Evolutionary conservation across 2,113 vertebrate genomes (phyloP), one percentile per base, ranked within the genome.

Genomic region (Paedocypris sp.): DNA sequence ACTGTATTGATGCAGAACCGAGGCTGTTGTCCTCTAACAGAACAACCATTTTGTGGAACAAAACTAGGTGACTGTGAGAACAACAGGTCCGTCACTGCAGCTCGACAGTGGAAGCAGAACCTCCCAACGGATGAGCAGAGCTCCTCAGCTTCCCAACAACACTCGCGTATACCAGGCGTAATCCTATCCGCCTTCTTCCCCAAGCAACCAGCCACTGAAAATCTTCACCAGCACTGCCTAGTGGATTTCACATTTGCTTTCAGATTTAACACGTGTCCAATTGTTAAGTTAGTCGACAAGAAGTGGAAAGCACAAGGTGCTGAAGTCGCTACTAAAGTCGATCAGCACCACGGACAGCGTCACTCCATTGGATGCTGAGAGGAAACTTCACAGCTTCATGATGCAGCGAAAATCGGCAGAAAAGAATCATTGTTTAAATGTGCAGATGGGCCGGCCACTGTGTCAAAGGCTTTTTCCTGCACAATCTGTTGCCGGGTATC

Each of bases 101-200:
- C 2, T 9, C 47, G 22, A 20, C 18, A 33, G 19, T 26, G 23
- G 6, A 41, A 41, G 10, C 56, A 70, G 43, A 74, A 60, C 61
- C 52, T 54, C 66, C 71, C 69, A 59, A 31, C 58, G 73, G 72
- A 22, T 74, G 52, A 4, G 2, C 2, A 13, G 35, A 46, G 66
- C 12, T 60, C 33, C 41, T 50, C 22, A 53, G 50, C 57, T 43
- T 68, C 41, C 69, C n/a, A 28, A 58, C 69, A 48, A 39, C 38
- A 64, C 66, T 67, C 74, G 70, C 64, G 67, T 67, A 22, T 45
- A 32, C 64, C 54, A 36, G 32, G 45, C 70, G 71, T 75, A 75
- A 78, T 73, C 47, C 53, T 69, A 76, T 72, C 58, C 62, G 9
- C 62, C 10, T 42, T 23, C 35, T 42, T 71, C 38, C 52, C 46